Conservation (phyloP, 2,888 invertebrate species). For the Callimorpha dominula region DNA sequence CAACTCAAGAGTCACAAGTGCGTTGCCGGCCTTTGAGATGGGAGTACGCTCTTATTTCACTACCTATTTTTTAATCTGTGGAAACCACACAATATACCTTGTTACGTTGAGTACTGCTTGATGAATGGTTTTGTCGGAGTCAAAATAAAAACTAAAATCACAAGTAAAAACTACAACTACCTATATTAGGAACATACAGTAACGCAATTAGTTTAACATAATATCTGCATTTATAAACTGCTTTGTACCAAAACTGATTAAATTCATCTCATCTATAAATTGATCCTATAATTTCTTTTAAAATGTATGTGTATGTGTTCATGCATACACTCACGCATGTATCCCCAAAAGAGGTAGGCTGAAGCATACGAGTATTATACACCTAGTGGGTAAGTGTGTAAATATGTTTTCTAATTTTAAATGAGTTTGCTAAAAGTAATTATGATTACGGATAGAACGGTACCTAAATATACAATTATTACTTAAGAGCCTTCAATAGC, state of each 20-base stretch:
- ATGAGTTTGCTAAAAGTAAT: not conserved
- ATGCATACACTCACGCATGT: not conserved
- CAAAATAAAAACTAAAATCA: not conserved
- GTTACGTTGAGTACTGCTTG: not conserved
- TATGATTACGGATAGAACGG: conserved; percentile 15
- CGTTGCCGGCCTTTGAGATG: too few species aligned
- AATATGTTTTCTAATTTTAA: not conserved
- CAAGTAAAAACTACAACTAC: not conserved
- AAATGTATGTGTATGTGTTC: not conserved
- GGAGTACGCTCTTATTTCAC: too few species aligned
- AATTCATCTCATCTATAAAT: not conserved
- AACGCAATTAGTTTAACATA: too few species aligned
- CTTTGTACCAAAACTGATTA: not conserved
- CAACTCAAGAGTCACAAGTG: too few species aligned
- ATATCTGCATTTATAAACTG: too few species aligned
- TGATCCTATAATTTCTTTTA: not conserved
- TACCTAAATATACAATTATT: conserved; percentile 31
- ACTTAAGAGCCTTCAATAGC: conserved; percentile 41
- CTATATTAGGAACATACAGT: too few species aligned
- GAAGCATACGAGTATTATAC: not conserved
- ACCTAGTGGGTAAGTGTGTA: not conserved
- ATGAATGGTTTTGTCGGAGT: not conserved
- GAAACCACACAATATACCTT: not conserved
- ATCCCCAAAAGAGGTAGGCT: not conserved
- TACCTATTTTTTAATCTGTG: not conserved